phyloP scores from a whole-genome alignment of 2,113 vertebrate species.

The Fulmarus glacialis region DNA sequence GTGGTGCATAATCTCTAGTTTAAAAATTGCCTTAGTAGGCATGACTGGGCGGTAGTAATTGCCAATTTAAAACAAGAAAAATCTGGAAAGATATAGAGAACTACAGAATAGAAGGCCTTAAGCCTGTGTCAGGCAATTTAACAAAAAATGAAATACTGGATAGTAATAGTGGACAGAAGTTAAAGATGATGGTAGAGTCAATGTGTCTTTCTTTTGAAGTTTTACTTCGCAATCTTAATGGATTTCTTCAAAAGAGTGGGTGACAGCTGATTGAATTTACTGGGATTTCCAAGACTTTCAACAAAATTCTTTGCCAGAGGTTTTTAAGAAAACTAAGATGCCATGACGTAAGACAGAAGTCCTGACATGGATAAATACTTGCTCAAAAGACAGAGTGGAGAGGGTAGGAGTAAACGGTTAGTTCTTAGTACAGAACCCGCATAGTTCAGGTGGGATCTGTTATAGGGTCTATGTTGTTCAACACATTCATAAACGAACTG shows the following conservation, averaged over 20 bases:
- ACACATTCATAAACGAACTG: not conserved
- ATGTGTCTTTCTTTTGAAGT: not conserved
- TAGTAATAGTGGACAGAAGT: not conserved
- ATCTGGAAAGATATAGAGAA: not conserved
- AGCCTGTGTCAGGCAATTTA: not conserved
- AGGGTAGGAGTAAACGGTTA: not conserved
- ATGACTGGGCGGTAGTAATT: not conserved
- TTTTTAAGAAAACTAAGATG: not conserved
- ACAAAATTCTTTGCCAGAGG: not conserved
- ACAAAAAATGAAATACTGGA: not conserved
- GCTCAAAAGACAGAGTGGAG: not conserved
- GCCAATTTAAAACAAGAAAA: not conserved
- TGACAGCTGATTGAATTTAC: not conserved
- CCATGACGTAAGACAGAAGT: not conserved
- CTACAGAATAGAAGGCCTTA: not conserved
- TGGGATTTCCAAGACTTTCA: not conserved
- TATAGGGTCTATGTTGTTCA: not conserved
- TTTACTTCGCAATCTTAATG: not conserved
- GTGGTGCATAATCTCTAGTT: not conserved
- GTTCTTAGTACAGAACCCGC: not conserved
- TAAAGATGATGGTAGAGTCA: not conserved
- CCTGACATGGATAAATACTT: not conserved
- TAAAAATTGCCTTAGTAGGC: not conserved
- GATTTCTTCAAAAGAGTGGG: not conserved
- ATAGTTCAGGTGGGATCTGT: not conserved